These are phyloP conservation scores for Amphiduros pacificus DNA, from an alignment of 2,888 invertebrate genomes.

Conservation along the genomic window DNA sequence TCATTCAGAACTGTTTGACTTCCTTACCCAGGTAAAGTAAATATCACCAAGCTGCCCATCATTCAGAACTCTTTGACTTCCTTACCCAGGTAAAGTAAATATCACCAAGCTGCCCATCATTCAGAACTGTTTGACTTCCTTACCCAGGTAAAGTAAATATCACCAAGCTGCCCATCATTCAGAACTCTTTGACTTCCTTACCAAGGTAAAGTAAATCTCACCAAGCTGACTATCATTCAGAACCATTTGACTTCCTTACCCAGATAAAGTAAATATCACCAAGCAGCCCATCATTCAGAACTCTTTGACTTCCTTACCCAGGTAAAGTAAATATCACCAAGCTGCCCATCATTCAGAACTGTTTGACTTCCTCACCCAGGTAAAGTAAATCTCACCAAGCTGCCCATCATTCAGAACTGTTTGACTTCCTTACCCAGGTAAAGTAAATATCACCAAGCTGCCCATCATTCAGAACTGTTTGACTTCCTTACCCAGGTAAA, in stretches of 20 bases:
- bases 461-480: slow-evolving; percentile 81
- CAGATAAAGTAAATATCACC: slow-evolving; percentile 62
- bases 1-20: slow-evolving; percentile 78
- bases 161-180: slow-evolving; percentile 76
- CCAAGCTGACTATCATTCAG: slow-evolving; percentile 76
- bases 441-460: slow-evolving; percentile 69
- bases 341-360: slow-evolving; percentile 80
- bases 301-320: slow-evolving; percentile 76
- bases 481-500: slow-evolving; percentile 67
- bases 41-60: slow-evolving; percentile 75
- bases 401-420: slow-evolving; percentile 79
- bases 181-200: slow-evolving; percentile 77
- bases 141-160: slow-evolving; percentile 64
- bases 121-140: slow-evolving; percentile 79
- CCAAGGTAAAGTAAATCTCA: slow-evolving; percentile 63
- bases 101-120: slow-evolving; percentile 74
- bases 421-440: slow-evolving; percentile 70
- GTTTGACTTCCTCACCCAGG: slow-evolving; percentile 72
- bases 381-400: slow-evolving; percentile 65
- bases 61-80: slow-evolving; percentile 78
- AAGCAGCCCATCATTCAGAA: slow-evolving; percentile 77
- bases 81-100: slow-evolving; percentile 66
- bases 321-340: slow-evolving; percentile 62
- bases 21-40: slow-evolving; percentile 66
- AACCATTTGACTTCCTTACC: slow-evolving; percentile 77